These are phyloP conservation scores for Platypus cylindrus DNA, from an alignment of 2,888 invertebrate genomes.

Conservation along the genomic window DNA sequence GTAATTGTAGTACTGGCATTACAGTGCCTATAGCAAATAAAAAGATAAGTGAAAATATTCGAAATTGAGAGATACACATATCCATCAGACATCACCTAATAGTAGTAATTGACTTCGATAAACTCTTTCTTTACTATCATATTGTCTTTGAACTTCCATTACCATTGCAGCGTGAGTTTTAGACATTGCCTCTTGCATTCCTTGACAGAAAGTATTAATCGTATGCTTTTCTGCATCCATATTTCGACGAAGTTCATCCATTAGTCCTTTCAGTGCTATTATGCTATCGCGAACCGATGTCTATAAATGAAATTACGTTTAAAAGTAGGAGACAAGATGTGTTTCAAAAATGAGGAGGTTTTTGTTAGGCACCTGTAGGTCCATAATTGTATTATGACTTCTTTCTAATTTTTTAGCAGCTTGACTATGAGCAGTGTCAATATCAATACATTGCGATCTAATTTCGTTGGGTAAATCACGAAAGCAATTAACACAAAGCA, in stretches of 20 bases:
- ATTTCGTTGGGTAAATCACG: conserved; percentile 54
- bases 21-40: conserved; percentile 52
- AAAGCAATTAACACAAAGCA: conserved; percentile 65
- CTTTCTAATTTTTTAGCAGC: conserved; percentile 57
- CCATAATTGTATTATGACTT: conserved; percentile 38
- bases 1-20: conserved; percentile 55
- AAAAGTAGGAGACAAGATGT: too few species aligned
- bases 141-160: conserved; percentile 53
- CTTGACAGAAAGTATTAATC: conserved; percentile 52
- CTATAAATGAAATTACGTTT: too few species aligned
- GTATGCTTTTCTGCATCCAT: conserved; percentile 53
- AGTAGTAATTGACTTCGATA: conserved; percentile 32
- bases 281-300: conserved; percentile 56
- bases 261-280: conserved; percentile 48
- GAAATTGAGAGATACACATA: too few species aligned
- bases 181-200: conserved; percentile 50
- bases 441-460: conserved; percentile 56
- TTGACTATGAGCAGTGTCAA: conserved; percentile 62
- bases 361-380: conserved; percentile 26
- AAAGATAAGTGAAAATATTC: too few species aligned
- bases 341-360: neutral
- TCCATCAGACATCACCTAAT: conserved; percentile 23
- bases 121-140: conserved; percentile 37
- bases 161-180: conserved; percentile 53
- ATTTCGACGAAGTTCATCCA: conserved; percentile 53